A percentile compares a stretch with the other conserved stretches of the same genome.
These are phyloP conservation scores for Macrosteles quadrilineatus DNA, from an alignment of 1,140 invertebrate genomes.

Conservation along the genomic window DNA sequence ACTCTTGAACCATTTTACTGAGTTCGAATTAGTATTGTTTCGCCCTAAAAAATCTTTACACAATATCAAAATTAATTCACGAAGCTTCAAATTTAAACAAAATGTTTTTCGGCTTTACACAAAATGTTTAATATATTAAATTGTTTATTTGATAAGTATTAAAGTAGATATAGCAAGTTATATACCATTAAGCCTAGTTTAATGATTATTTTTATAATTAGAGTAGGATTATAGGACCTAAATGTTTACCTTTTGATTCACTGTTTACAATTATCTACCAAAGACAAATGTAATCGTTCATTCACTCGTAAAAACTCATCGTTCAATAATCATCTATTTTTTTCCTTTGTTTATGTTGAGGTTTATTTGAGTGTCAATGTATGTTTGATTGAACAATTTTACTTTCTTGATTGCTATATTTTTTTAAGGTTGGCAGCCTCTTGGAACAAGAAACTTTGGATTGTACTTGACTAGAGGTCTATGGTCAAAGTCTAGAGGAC, in stretches of 20 bases:
- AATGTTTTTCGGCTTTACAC: constrained; percentile 24
- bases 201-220: not conserved
- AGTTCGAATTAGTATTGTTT: too few relatives aligned
- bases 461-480: too few relatives aligned
- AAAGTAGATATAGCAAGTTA: not conserved
- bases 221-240: not conserved
- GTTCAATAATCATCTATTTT: not conserved
- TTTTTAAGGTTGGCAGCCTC: too few relatives aligned
- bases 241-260: not conserved
- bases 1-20: too few relatives aligned
- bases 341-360: not conserved
- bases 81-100: not conserved
- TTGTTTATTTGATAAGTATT: constrained; percentile 17
- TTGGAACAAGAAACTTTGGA: too few relatives aligned
- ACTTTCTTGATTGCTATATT: too few relatives aligned
- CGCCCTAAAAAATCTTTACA: too few relatives aligned
- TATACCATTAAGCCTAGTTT: not conserved
- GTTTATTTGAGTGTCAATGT: not conserved
- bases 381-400: not conserved
- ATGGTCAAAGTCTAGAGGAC: too few relatives aligned
- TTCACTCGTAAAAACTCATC: not conserved
- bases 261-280: too few relatives aligned
- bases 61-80: too few relatives aligned
- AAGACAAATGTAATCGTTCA: too few relatives aligned
- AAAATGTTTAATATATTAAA: constrained; percentile 11